Evolutionary conservation across 2,888 invertebrate species (phyloP), one percentile per base, ranked within the genome.

Genomic region (Noctua comes): DNA sequence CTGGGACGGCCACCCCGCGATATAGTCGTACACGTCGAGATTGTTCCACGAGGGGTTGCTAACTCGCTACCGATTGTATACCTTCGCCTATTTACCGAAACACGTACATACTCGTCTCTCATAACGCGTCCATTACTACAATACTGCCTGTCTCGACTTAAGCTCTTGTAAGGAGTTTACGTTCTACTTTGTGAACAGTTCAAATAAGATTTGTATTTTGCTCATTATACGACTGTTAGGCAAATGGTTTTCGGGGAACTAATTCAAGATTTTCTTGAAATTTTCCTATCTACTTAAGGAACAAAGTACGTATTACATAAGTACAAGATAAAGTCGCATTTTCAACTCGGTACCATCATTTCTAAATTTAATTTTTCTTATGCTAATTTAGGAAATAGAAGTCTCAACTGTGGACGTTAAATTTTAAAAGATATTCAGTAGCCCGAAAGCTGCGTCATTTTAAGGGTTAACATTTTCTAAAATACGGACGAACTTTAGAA

Each of bases 1-100:
- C 93, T 87, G 88, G 87, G 91, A 91, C 90, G 91, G 91, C 88
- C 86, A 87, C 76, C 83, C 85, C 86, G 89, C 89, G 89, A 91
- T 92, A 90, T 83, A 88, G 86, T 80, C 87, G 85, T 91, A 84
- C 59, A 83, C 72, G 83, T 83, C 85, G 80, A 85, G 90, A 90
- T 89, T 90, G 88, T 89, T 89, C 76, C 88, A 83, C 81, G 82
- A 79, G 84, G 85, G 82, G 80, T 80, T 86, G 79, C 79, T 82
- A 89, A 85, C 83, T 86, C 73, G 74, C 84, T 83, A 84, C 83
- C 84, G 78, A 87, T 85, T 83, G 81, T 83, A 81, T 78, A 48
- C 76, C 79, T 79, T 78, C 81, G 68, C 75, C 73, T 86, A 82
- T 79, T 88, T 87, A 83, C 78, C 77, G 76, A 82, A 80, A 84